phyloP scores from a whole-genome alignment of 2,797 vertebrate genomes.

The Thalassophryne amazonica region DNA sequence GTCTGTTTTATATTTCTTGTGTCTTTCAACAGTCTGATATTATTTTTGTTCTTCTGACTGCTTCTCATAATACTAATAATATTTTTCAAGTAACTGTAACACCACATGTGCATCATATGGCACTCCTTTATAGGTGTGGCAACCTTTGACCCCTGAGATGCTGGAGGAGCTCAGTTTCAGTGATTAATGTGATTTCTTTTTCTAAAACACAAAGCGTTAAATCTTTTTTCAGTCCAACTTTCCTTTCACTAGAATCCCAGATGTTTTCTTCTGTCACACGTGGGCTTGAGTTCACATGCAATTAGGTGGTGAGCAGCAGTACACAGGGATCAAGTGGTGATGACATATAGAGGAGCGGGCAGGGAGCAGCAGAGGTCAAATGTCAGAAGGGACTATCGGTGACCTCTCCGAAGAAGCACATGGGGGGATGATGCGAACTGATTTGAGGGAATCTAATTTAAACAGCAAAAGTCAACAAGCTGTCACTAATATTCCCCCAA shows the following conservation, averaged over 20 bases:
- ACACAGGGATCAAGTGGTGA: constrained; percentile 22
- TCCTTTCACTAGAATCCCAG: background rate
- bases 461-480: constrained; percentile 57
- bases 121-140: no score
- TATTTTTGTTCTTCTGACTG: no score
- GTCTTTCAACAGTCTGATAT: no score
- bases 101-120: no score
- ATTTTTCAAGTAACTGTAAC: no score
- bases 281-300: constrained; percentile 15
- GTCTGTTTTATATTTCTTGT: no score
- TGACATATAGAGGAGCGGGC: constrained; percentile 12
- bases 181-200: background rate
- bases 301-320: constrained; percentile 13
- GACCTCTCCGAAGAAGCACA: constrained; percentile 44
- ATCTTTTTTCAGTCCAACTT: background rate
- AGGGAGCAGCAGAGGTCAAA: constrained; percentile 40
- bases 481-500: constrained; percentile 37
- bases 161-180: background rate
- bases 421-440: no score
- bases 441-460: constrained; percentile 45
- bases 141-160: no score
- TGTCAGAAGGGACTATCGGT: constrained; percentile 28
- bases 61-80: no score
- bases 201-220: background rate
- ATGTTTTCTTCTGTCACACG: background rate